Evolutionary conservation across 2,888 invertebrate genomes (phyloP).

Genomic region (Archaeoteleia sp.): DNA sequence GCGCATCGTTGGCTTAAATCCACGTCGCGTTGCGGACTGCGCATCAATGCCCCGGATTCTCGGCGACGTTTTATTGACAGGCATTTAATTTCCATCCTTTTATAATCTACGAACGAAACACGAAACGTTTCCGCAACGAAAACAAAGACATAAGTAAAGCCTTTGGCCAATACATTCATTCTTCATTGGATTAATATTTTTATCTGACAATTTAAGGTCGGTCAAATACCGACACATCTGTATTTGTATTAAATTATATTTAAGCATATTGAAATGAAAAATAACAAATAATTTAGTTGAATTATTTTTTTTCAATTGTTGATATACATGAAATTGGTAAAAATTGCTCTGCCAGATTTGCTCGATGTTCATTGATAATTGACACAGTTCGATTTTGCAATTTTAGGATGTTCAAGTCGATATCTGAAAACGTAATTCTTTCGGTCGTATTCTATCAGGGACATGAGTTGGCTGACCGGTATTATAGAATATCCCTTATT

Average conservation of each 20-base stretch:
- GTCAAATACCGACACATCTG: too few species aligned
- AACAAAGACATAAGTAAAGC: neutral
- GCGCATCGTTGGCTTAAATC: constrained; percentile 68
- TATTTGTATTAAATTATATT: neutral
- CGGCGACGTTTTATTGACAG: constrained; percentile 42
- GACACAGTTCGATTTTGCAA: constrained; percentile 17
- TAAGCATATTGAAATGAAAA: neutral
- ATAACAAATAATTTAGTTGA: too few species aligned
- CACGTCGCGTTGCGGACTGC: constrained; percentile 70
- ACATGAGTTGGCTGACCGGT: neutral
- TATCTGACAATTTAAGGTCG: too few species aligned
- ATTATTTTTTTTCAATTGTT: too few species aligned
- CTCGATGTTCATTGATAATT: constrained; percentile 8
- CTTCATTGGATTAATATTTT: too few species aligned
- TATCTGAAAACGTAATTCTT: constrained; percentile 12
- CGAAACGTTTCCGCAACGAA: neutral
- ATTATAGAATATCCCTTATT: neutral
- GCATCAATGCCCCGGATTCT: constrained; percentile 65
- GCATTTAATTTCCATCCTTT: constrained; percentile 59
- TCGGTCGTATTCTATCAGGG: neutral
- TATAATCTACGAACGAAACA: constrained; percentile 23
- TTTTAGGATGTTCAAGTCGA: constrained; percentile 1
- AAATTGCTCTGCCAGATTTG: constrained; percentile 12
- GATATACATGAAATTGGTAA: too few species aligned
- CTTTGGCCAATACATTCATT: neutral